Percentiles rank a stretch among this genome's conserved stretches.
phyloP scores from a whole-genome alignment of 2,888 invertebrate genomes.

The Drosophila leonis region DNA sequence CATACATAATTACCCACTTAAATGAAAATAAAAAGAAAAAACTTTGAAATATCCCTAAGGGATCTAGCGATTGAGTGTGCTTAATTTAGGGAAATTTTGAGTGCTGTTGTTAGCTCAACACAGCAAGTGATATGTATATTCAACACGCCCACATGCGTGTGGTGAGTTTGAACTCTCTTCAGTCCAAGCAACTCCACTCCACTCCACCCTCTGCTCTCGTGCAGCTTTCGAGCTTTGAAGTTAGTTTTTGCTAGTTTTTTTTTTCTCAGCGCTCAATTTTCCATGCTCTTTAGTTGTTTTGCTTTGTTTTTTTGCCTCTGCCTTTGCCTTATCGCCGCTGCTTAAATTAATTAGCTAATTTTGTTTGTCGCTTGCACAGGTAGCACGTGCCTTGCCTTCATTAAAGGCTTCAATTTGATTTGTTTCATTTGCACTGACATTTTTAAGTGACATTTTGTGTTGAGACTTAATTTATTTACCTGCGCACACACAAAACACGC shows the following conservation, averaged over 20 bases:
- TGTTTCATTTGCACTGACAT: constrained; percentile 19
- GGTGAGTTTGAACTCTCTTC: not conserved
- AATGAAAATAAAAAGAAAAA: constrained; percentile 1
- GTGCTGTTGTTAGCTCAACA: not conserved
- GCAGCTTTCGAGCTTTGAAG: constrained; percentile 11
- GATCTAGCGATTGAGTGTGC: constrained; percentile 2
- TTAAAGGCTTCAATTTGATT: constrained; percentile 36
- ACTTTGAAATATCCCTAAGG: not conserved
- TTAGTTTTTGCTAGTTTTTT: constrained; percentile 36
- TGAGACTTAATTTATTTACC: constrained; percentile 49
- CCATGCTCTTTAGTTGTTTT: constrained; percentile 5
- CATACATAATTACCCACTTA: constrained; percentile 53
- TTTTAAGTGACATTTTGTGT: constrained; percentile 39
- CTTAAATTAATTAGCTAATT: constrained; percentile 72
- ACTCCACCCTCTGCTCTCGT: not conserved
- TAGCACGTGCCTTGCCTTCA: constrained; percentile 59
- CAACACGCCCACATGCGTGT: constrained; percentile 8
- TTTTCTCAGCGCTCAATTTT: constrained; percentile 23
- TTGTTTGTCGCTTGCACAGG: constrained; percentile 43
- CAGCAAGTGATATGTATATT: not conserved
- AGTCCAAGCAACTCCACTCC: not conserved
- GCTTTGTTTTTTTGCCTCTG: constrained; percentile 23
- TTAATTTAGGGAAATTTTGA: not conserved
- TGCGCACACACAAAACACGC: too few relatives aligned
- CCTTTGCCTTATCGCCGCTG: constrained; percentile 32